These are phyloP conservation scores for Neodon shergylaensis DNA, from an alignment of 2,113 vertebrate genomes.

Conservation along the genomic window DNA sequence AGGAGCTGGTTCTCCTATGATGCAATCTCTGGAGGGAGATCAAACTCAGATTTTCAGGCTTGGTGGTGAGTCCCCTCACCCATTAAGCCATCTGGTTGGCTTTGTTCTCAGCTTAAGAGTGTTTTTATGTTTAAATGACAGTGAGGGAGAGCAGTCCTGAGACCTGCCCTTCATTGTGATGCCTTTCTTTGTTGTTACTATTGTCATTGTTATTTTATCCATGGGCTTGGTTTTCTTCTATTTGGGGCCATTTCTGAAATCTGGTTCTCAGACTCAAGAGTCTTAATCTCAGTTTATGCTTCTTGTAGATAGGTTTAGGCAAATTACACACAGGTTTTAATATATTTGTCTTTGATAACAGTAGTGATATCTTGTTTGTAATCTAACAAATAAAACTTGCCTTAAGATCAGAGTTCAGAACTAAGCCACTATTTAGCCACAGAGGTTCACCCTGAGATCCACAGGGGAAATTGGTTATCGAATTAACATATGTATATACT, in stretches of 20 bases:
- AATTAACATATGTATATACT: slow-evolving; percentile 19
- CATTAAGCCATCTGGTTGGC: too few relatives aligned
- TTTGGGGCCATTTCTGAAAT: not conserved
- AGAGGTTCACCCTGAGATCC: not conserved
- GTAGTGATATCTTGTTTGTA: too few relatives aligned
- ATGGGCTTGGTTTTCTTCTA: slow-evolving; percentile 20
- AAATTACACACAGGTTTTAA: not conserved
- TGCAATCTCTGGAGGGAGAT: not conserved
- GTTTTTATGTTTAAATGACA: slow-evolving; percentile 63
- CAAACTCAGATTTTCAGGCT: not conserved
- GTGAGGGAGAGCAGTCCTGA: slow-evolving; percentile 40
- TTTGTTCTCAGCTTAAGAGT: slow-evolving; percentile 63
- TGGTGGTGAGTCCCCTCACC: not conserved
- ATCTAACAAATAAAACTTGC: too few relatives aligned
- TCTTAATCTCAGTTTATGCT: slow-evolving; percentile 1
- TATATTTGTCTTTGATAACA: not conserved
- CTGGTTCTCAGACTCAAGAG: slow-evolving; percentile 49
- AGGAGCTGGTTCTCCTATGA: too few relatives aligned
- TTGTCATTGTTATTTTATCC: not conserved
- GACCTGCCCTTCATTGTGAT: not conserved
- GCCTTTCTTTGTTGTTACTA: not conserved
- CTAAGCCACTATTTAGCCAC: too few relatives aligned
- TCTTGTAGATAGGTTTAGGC: not conserved
- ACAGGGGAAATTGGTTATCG: not conserved
- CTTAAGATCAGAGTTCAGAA: too few relatives aligned